Conservation (phyloP, 2,113 vertebrate genomes). For the Macrotis lagotis region DNA sequence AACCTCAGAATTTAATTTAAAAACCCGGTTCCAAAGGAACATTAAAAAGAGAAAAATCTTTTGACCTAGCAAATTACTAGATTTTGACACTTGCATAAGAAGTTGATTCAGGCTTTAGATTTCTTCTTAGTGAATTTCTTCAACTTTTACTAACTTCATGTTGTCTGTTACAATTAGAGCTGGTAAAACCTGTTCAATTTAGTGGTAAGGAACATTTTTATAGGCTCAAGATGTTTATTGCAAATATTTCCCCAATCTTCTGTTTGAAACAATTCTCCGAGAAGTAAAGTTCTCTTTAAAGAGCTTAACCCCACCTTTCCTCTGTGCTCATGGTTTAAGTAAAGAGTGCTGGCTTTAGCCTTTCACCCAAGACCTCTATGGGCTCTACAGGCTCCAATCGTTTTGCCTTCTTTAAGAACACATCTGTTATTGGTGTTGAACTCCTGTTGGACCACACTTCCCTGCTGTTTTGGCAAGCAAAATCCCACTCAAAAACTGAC, state of each 20-base stretch:
- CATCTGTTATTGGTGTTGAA: too few relatives aligned
- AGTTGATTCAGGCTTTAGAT: background rate
- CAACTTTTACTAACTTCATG: background rate
- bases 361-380: background rate
- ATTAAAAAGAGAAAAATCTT: background rate
- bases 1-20: background rate
- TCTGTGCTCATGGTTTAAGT: background rate
- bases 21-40: background rate
- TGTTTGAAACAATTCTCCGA: background rate
- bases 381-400: conserved; percentile 48
- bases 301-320: background rate
- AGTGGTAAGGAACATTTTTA: background rate
- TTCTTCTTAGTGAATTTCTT: background rate
- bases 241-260: conserved; percentile 15
- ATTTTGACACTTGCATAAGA: background rate
- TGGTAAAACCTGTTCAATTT: background rate
- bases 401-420: conserved; percentile 18
- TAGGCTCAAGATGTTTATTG: conserved; percentile 48
- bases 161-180: background rate
- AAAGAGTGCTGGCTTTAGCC: background rate
- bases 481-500: conserved; percentile 28
- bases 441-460: background rate
- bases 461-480: conserved; percentile 57
- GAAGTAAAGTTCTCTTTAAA: conserved; percentile 16
- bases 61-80: background rate